Conservation (phyloP, 35 echinoderm and acorn worm species). For the Apostichopus parvimensis region DNA sequence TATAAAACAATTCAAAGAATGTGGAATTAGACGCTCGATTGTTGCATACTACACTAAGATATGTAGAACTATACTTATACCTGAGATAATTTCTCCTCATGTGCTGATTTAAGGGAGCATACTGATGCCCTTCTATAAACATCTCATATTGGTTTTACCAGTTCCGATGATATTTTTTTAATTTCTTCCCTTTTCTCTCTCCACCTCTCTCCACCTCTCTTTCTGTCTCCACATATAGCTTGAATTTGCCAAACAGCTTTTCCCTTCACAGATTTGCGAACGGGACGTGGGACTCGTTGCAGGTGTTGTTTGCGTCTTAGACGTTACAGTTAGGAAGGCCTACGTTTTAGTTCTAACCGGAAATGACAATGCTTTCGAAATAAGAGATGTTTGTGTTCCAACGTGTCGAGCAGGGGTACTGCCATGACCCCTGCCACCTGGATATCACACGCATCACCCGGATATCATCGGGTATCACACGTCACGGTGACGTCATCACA, state of each 20-base stretch:
- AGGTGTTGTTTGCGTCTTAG: neutral
- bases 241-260: neutral
- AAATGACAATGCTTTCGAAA: neutral
- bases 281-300: neutral
- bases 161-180: too few relatives aligned
- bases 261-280: neutral
- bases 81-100: too few relatives aligned
- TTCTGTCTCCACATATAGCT: neutral
- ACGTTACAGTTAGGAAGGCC: conserved; percentile 14
- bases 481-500: too few relatives aligned
- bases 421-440: neutral
- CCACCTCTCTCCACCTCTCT: neutral
- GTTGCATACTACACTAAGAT: too few relatives aligned
- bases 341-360: conserved; percentile 41
- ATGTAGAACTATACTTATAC: too few relatives aligned
- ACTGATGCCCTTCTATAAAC: too few relatives aligned
- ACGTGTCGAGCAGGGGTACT: neutral
- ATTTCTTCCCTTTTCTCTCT: neutral
- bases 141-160: too few relatives aligned
- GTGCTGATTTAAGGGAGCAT: too few relatives aligned
- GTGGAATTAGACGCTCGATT: too few relatives aligned
- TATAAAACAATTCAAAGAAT: too few relatives aligned
- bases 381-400: conserved; percentile 20
- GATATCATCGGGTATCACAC: neutral
- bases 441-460: neutral